Conservation (phyloP, 2,888 invertebrate species). For the Timema podura region DNA sequence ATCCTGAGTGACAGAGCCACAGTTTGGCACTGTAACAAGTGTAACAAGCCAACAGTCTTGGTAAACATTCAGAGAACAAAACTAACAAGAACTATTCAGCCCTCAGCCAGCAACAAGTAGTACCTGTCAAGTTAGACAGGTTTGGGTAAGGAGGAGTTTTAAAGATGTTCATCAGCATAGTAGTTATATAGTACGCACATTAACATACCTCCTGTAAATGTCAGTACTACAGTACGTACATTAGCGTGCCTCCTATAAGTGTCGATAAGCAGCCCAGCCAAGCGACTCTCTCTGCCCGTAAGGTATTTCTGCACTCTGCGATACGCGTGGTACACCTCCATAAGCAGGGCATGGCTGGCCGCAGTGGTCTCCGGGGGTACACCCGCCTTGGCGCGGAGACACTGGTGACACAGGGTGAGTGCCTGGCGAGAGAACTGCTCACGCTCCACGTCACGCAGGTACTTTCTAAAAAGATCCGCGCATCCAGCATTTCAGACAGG, state of each 20-base stretch:
- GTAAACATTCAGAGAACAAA: too few species aligned
- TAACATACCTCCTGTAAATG: neutral
- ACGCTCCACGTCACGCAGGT: conserved; percentile 79
- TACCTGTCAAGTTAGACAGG: too few species aligned
- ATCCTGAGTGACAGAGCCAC: too few species aligned
- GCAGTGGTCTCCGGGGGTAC: conserved; percentile 39
- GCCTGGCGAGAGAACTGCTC: conserved; percentile 77
- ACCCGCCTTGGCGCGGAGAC: conserved; percentile 48
- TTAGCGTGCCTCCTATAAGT: conserved; percentile 64
- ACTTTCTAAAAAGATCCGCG: conserved; percentile 54
- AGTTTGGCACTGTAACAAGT: too few species aligned
- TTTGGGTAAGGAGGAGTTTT: too few species aligned
- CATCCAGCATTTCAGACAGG: too few species aligned
- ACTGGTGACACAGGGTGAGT: conserved; percentile 66
- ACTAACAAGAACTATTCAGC: too few species aligned
- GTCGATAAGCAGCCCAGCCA: conserved; percentile 62
- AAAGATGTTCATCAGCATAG: too few species aligned
- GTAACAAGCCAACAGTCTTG: too few species aligned
- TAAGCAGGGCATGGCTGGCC: conserved; percentile 40
- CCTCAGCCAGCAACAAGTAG: too few species aligned
- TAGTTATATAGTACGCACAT: too few species aligned
- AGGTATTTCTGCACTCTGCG: conserved; percentile 63
- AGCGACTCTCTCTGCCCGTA: conserved; percentile 54
- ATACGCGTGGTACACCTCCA: conserved; percentile 63
- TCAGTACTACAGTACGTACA: conserved; percentile 41